Percentiles rank a stretch among this genome's conserved stretches.
phyloP scores from a whole-genome alignment of 2,888 invertebrate species.

The Neocrepidodera transversa region DNA sequence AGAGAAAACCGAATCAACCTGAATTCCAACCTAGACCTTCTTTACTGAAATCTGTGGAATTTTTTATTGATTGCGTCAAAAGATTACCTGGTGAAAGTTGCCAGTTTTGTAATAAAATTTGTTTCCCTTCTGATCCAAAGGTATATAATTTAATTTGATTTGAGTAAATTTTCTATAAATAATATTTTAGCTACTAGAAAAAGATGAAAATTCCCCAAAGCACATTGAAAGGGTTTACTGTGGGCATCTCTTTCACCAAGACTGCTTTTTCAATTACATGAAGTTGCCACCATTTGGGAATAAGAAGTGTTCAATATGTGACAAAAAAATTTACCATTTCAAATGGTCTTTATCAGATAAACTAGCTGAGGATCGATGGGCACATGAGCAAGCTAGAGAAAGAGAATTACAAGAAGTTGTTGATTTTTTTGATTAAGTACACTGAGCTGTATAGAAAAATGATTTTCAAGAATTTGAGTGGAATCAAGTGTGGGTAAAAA shows the following conservation, averaged over 20 bases:
- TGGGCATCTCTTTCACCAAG: conserved; percentile 74
- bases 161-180: neutral
- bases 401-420: conserved; percentile 78
- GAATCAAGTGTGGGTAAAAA: too few species aligned
- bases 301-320: conserved; percentile 71
- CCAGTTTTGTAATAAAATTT: conserved; percentile 67
- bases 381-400: conserved; percentile 76
- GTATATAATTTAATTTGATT: conserved; percentile 50
- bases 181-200: conserved; percentile 60
- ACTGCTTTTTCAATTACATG: conserved; percentile 72
- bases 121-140: conserved; percentile 67
- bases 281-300: conserved; percentile 79
- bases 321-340: conserved; percentile 72
- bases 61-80: conserved; percentile 69
- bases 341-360: conserved; percentile 75
- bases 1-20: conserved; percentile 63
- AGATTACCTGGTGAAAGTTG: conserved; percentile 69
- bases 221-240: conserved; percentile 76
- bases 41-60: conserved; percentile 66
- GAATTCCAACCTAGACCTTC: conserved; percentile 70
- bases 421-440: conserved; percentile 66
- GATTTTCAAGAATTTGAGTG: too few species aligned
- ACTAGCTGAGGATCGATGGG: conserved; percentile 77
- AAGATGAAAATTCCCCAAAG: conserved; percentile 66
- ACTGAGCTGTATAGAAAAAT: neutral